Evolutionary conservation across 1,140 invertebrate species (phyloP).

Genomic region (Papilio polytes): DNA sequence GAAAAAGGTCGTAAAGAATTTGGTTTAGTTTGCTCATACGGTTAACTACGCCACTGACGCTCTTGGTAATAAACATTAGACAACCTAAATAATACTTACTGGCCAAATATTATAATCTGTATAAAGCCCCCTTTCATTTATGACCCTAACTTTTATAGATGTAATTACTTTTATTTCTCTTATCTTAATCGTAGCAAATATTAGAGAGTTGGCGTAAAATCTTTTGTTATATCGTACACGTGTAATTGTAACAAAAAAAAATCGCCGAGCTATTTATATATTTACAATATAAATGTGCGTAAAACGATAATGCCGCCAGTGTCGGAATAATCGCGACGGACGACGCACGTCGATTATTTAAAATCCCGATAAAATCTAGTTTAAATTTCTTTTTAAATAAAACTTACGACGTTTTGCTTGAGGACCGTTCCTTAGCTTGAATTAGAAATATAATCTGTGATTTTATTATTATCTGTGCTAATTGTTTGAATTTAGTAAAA

Average conservation of each 20-base stretch:
- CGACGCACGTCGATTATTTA: conserved; percentile 32
- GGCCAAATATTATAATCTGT: neutral
- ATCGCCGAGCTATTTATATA: conserved; percentile 46
- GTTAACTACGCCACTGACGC: too few species aligned
- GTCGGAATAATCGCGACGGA: conserved; percentile 15
- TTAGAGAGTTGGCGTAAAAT: conserved; percentile 22
- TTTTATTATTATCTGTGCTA: neutral
- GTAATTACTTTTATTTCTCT: conserved; percentile 14
- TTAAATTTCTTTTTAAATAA: neutral
- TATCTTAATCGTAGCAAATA: conserved; percentile 31
- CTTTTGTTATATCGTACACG: conserved; percentile 34
- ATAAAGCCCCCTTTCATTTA: neutral
- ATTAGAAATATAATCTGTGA: neutral
- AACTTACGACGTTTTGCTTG: neutral
- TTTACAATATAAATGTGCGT: conserved; percentile 47
- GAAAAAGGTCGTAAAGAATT: too few species aligned
- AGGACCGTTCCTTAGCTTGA: neutral
- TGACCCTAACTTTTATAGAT: neutral
- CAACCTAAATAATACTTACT: neutral
- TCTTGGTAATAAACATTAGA: too few species aligned
- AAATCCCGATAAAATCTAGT: neutral
- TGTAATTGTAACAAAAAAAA: conserved; percentile 42
- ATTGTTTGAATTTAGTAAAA: neutral
- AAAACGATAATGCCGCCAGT: conserved; percentile 43
- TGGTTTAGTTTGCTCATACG: too few species aligned